These are phyloP conservation scores for Anadara kagoshimensis DNA, from an alignment of 1,140 invertebrate genomes.

Conservation along the genomic window DNA sequence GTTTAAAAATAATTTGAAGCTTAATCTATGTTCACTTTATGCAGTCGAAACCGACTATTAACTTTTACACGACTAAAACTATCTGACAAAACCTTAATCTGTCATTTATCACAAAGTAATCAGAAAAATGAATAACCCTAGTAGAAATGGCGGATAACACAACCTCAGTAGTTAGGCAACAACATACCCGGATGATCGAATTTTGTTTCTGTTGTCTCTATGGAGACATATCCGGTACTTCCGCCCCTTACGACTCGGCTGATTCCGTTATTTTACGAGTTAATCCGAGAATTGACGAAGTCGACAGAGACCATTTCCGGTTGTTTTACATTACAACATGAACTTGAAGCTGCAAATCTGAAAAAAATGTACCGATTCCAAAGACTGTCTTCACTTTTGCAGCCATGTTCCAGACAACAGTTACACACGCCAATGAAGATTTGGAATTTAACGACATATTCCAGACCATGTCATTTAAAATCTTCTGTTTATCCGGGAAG, in stretches of 20 bases:
- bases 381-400: no score
- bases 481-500: no score
- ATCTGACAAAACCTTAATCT: neutral
- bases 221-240: neutral
- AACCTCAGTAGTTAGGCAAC: slow-evolving; percentile 41
- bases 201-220: slow-evolving; percentile 30
- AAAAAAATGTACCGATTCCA: no score
- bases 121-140: slow-evolving; percentile 16
- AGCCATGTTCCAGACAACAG: no score
- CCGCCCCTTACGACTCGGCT: slow-evolving; percentile 5
- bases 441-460: no score
- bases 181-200: slow-evolving; percentile 38
- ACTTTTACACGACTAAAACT: neutral
- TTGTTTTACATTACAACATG: no score
- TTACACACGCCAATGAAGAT: no score
- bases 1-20: neutral
- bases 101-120: slow-evolving; percentile 4
- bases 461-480: no score
- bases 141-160: slow-evolving; percentile 24
- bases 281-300: no score
- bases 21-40: neutral
- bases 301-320: no score
- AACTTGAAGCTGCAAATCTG: no score
- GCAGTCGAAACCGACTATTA: neutral
- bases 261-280: slow-evolving; percentile 16